phyloP scores from a whole-genome alignment of 2,113 vertebrate species.

The Pantherophis guttatus region DNA sequence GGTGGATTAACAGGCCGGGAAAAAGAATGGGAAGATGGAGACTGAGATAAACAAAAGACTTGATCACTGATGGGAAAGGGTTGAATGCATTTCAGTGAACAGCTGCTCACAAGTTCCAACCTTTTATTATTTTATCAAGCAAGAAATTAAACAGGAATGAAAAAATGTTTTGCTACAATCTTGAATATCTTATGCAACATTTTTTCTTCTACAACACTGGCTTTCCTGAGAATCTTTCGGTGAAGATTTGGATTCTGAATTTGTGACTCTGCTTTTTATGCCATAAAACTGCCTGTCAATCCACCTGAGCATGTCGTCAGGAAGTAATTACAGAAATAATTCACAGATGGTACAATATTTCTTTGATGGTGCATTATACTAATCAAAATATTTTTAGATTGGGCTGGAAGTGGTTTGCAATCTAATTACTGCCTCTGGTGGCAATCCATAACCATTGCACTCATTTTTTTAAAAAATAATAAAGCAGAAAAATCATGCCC shows the following conservation, averaged over 20 bases:
- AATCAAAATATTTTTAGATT: neutral
- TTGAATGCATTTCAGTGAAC: neutral
- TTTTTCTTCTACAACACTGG: neutral
- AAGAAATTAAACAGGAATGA: neutral
- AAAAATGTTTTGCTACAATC: neutral
- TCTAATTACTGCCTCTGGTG: neutral
- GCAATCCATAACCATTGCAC: neutral
- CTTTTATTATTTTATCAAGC: neutral
- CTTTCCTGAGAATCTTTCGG: neutral
- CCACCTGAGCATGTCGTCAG: neutral
- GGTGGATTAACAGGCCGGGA: neutral
- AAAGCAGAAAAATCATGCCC: neutral
- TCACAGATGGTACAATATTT: neutral
- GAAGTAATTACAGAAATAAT: neutral
- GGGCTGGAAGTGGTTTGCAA: neutral
- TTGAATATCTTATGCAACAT: neutral
- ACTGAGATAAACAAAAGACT: accelerated
- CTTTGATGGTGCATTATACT: neutral
- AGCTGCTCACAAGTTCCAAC: neutral
- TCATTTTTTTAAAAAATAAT: neutral
- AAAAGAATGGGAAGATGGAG: neutral
- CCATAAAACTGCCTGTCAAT: neutral
- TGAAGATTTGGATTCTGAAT: neutral
- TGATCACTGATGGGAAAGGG: neutral
- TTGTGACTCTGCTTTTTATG: neutral